These are phyloP conservation scores for Trematocara stigmaticum DNA, from an alignment of 2,113 vertebrate species.

Conservation along the genomic window DNA sequence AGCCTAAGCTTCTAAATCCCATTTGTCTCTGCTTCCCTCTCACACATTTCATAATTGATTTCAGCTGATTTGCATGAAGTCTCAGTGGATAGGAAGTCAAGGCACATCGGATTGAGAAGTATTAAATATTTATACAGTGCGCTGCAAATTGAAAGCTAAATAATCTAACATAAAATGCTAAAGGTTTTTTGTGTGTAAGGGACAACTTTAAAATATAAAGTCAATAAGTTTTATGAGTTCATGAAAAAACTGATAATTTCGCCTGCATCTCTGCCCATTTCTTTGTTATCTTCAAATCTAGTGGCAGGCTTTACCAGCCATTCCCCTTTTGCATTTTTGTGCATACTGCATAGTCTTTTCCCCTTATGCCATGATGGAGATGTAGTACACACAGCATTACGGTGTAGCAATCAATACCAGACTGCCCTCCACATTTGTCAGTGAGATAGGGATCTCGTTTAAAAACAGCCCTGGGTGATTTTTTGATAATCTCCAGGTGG, in stretches of 20 bases:
- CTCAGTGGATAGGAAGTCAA: slow-evolving; percentile 12
- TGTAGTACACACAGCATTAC: neutral
- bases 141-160: neutral
- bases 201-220: neutral
- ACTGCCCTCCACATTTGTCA: neutral
- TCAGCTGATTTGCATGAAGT: slow-evolving; percentile 13
- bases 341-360: neutral
- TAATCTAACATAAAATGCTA: neutral
- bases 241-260: neutral
- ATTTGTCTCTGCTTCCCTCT: slow-evolving; percentile 1
- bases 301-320: too few relatives aligned
- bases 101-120: neutral
- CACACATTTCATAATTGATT: slow-evolving; percentile 27
- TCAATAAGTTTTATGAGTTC: neutral
- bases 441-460: neutral
- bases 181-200: neutral
- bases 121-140: neutral
- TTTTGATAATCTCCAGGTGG: neutral
- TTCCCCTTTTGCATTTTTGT: neutral
- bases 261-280: neutral
- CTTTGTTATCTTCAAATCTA: neutral
- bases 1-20: slow-evolving; percentile 12
- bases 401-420: neutral
- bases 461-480: neutral
- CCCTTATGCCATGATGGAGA: neutral